Evolutionary conservation across 2,888 invertebrate species (phyloP).

Genomic region (Timema podura): DNA sequence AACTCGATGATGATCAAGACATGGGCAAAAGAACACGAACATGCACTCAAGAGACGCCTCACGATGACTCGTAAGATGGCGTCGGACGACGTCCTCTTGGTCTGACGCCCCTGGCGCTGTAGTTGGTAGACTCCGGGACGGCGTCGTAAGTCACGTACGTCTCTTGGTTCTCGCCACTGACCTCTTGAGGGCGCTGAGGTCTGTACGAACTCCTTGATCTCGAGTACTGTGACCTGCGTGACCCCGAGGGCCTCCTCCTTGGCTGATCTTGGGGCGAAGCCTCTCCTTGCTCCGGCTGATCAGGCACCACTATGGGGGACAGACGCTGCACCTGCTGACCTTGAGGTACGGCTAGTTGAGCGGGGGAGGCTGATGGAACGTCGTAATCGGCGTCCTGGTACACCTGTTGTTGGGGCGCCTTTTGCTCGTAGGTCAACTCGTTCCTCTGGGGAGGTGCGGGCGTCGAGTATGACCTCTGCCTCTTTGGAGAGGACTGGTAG

Average conservation of each 20-base stretch:
- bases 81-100: constrained; percentile 16
- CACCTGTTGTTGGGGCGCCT: not conserved
- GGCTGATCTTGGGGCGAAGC: not conserved
- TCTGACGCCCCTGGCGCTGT: constrained; percentile 14
- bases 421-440: constrained; percentile 11
- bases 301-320: constrained; percentile 21
- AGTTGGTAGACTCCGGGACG: constrained; percentile 19
- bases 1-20: too few relatives aligned
- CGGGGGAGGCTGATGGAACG: not conserved
- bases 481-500: constrained; percentile 23
- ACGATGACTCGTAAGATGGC: constrained; percentile 13
- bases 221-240: not conserved
- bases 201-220: not conserved
- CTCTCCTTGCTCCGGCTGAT: not conserved
- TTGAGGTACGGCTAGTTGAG: too few relatives aligned
- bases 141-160: constrained; percentile 19
- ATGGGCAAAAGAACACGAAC: too few relatives aligned
- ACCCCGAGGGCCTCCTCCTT: not conserved
- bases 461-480: constrained; percentile 26
- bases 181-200: not conserved
- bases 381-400: not conserved
- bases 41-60: not conserved
- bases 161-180: not conserved
- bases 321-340: not conserved
- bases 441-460: constrained; percentile 21